phyloP scores from a whole-genome alignment of 2,888 invertebrate genomes.

The Ceriagrion tenellum region DNA sequence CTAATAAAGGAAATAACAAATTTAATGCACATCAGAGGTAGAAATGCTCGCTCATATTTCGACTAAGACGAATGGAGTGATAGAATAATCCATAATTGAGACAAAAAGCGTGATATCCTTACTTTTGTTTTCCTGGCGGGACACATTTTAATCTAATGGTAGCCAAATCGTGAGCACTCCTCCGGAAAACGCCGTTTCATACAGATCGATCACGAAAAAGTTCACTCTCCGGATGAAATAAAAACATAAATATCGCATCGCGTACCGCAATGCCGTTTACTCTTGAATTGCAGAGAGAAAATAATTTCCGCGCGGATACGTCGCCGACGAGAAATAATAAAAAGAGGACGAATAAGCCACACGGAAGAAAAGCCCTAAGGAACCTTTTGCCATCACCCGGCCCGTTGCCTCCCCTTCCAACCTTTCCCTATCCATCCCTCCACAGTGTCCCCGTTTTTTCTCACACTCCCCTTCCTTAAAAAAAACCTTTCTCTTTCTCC shows the following conservation, averaged over 20 bases:
- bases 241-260: background rate
- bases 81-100: too few species aligned
- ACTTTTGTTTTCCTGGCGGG: background rate
- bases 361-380: conserved; percentile 9
- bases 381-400: background rate
- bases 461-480: too few species aligned
- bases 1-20: too few species aligned
- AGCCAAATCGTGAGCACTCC: background rate
- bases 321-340: background rate
- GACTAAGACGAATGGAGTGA: too few species aligned
- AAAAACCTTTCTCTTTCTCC: background rate
- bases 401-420: background rate
- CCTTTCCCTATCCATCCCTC: background rate
- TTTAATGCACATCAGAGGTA: too few species aligned
- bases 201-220: background rate
- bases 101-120: background rate
- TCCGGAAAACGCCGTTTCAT: background rate
- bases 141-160: background rate
- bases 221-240: background rate
- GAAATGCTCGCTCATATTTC: too few species aligned
- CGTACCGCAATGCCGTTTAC: conserved; percentile 2
- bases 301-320: background rate
- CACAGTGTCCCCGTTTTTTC: too few species aligned
- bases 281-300: conserved; percentile 9
- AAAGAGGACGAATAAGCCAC: background rate